Evolutionary conservation across 2,797 vertebrate genomes (phyloP).

Genomic region (Parotocinclus haroldoi): DNA sequence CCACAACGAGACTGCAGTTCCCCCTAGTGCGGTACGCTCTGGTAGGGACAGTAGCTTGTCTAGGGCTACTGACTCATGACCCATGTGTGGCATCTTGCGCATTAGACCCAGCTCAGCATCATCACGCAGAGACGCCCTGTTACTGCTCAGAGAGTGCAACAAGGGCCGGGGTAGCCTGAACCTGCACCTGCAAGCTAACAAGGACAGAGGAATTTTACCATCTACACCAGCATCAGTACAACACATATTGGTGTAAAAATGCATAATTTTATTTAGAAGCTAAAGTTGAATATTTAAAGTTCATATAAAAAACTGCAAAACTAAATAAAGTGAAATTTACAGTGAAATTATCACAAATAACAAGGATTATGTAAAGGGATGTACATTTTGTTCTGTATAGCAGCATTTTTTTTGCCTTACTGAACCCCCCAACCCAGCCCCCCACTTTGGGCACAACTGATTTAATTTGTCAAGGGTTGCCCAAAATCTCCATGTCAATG

Average conservation of each 20-base stretch:
- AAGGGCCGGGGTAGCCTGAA: slow-evolving; percentile 74
- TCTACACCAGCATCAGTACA: background rate
- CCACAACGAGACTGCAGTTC: slow-evolving; percentile 47
- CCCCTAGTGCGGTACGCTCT: slow-evolving; percentile 59
- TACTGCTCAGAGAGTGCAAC: slow-evolving; percentile 65
- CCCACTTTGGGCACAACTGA: no score
- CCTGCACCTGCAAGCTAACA: slow-evolving; percentile 60
- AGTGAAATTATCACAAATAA: no score
- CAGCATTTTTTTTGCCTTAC: no score
- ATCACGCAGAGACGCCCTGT: slow-evolving; percentile 62
- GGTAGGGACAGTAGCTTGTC: slow-evolving; percentile 72
- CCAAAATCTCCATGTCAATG: no score
- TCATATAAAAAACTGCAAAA: no score
- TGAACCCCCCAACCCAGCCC: no score
- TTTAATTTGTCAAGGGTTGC: no score
- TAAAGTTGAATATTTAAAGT: no score
- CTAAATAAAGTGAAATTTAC: no score
- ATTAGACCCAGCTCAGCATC: slow-evolving; percentile 61
- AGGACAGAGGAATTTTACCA: background rate
- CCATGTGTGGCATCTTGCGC: slow-evolving; percentile 59
- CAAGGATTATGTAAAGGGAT: no score
- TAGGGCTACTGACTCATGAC: slow-evolving; percentile 72
- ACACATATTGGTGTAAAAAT: background rate
- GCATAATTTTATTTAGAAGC: background rate
- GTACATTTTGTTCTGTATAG: no score